Base-by-base conservation (phyloP, 1,140 invertebrate species). In the Amyelois transitella region DNA sequence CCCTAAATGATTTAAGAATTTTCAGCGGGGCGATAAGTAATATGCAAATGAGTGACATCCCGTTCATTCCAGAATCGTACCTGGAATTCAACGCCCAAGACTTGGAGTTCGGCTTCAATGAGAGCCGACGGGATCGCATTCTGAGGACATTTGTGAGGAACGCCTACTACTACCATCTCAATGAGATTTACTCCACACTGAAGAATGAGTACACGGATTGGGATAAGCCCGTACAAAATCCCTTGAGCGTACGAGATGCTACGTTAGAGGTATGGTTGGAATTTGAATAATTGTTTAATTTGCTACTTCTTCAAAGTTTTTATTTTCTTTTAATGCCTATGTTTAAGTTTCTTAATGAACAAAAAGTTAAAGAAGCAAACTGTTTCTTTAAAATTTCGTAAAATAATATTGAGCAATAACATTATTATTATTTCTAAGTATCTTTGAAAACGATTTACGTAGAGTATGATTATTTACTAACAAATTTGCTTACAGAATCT, bases 171-270 rank as follows among this genome's bases (percentile, higher is more conserved):
- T 97, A 94, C 84, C 95, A 97, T 88, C 90, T 96, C 53, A 96
- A 96, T 85, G 96, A 96, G 86, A 97, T 96, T 69, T 96, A 95
- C 88, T 96, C 95, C 17, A 95, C 96, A 21, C 89, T 97, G 50
- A 94, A 96, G 84, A 97, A 97, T 80, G 96, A 97, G 79, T 97
- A 97, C 86, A 97, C 96, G 44, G 96, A 97, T 79, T 97, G 96
- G 96, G 95, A 96, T 76, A 91, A 93, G 66, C 91, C 94, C 60
- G 83, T 93, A 64, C 72, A 92, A 91, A 79, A 96, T 88, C 95
- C 93, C 43, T 83, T 93, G 60, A 93, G 92, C 70, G 92, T 94
- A 8, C 86, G 94, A n/a, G 94, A 95, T 80, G 92, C 93, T 22
- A 93, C 93, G 6, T 80, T 94, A 25, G 92, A 93, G 77, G 88